Evolutionary conservation across 2,797 vertebrate genomes (phyloP).

Genomic region (Dallia pectoralis): DNA sequence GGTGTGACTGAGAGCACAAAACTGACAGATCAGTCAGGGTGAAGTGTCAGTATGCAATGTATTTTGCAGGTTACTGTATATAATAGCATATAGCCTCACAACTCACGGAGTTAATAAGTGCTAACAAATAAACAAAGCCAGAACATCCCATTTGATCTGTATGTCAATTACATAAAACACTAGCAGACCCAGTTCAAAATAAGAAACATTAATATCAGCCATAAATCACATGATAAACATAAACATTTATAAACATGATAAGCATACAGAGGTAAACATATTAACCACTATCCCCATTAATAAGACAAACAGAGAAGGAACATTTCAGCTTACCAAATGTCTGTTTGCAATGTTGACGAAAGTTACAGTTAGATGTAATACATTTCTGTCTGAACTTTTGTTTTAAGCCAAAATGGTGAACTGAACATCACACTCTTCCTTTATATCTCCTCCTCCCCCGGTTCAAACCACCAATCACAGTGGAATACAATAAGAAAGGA

Average conservation of each 20-base stretch:
- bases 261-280: not conserved
- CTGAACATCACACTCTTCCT: not conserved
- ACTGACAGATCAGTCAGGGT: not conserved
- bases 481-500: conserved; percentile 13
- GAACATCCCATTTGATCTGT: not conserved
- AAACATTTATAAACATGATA: not conserved
- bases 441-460: conserved; percentile 18
- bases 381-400: not conserved
- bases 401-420: not conserved
- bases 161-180: not conserved
- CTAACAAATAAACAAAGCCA: not conserved
- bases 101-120: not conserved
- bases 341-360: not conserved
- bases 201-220: not conserved
- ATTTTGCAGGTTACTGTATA: not conserved
- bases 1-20: no score
- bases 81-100: not conserved
- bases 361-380: not conserved
- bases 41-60: not conserved
- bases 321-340: conserved; percentile 30
- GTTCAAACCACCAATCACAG: conserved; percentile 17
- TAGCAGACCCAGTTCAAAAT: not conserved
- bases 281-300: not conserved
- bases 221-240: not conserved
- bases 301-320: not conserved